Evolutionary conservation across 2,797 vertebrate genomes (phyloP), one percentile per base, ranked within the genome.

Genomic region (Coendou prehensilis): DNA sequence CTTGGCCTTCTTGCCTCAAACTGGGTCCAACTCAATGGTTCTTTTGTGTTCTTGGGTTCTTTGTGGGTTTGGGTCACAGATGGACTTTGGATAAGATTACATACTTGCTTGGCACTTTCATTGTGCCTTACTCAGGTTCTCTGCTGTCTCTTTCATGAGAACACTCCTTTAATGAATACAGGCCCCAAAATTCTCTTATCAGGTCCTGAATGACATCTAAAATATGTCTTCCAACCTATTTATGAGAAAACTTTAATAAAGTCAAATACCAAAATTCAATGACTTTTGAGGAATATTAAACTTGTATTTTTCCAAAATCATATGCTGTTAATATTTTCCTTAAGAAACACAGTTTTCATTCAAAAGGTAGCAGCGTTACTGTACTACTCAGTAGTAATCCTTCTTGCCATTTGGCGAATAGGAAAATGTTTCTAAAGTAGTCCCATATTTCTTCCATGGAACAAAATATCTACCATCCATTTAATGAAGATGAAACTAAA

Each of bases 251-350:
- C 8, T 37, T 87, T 23, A 15, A 33, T 47, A 95, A 90, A 56
- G 6, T 78, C 37, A 79, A 84, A 37, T 59, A 95, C 50, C 33
- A 57, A 95, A 87, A 93, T 87, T 87, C 26, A 50, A 57, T 23
- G 33, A 80, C 26, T 83, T 71, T 2, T 2, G 18, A n/a, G 15
- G 37, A 9, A 50, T 78, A 76, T 22, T 30, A 71, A 15, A 33
- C 37, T 87, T 57, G 18, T 5, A 0, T 89, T 91, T 91, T 52
- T 85, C 23, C 50, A 54, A 87, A 90, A 41, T 59, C 17, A 18
- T 52, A 73, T 2, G 28, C 17, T 63, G 52, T 13, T 78, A 86
- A 89, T 41, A 63, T 22, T 50, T 92, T 11, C 52, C 28, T 69
- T 64, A 87, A 30, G 78, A 73, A 73, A 54, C 9, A 45, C 9